phyloP scores from a whole-genome alignment of 2,113 vertebrate genomes.

The Pachycephala philippinensis region DNA sequence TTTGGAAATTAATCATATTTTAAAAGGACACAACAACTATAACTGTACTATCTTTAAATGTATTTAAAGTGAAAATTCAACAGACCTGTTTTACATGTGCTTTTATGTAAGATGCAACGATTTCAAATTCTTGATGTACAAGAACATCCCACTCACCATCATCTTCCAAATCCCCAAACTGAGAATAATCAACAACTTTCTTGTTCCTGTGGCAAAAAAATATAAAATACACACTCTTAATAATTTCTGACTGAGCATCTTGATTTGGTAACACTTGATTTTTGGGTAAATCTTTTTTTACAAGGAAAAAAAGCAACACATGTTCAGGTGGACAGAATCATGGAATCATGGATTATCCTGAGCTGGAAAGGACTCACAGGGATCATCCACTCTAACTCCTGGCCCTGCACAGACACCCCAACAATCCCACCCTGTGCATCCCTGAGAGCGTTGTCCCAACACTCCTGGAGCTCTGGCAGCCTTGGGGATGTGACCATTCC shows the following conservation, averaged over 20 bases:
- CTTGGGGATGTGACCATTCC: too few relatives aligned
- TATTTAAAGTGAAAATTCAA: background rate
- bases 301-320: background rate
- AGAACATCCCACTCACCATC: slow-evolving; percentile 60
- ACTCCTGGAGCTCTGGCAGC: background rate
- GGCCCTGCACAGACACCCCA: background rate
- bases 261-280: background rate
- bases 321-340: accelerated
- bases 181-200: slow-evolving; percentile 73
- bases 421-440: background rate
- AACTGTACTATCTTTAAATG: background rate
- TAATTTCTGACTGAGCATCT: background rate
- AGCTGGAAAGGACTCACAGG: background rate
- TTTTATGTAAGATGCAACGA: background rate
- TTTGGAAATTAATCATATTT: background rate
- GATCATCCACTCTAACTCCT: background rate
- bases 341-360: background rate
- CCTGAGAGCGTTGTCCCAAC: accelerated
- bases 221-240: background rate
- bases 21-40: background rate
- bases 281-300: background rate
- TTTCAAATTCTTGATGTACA: background rate
- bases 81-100: background rate
- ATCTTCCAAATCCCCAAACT: slow-evolving; percentile 64
- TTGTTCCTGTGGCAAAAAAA: slow-evolving; percentile 59